Evolutionary conservation across 2,113 vertebrate genomes (phyloP).

Genomic region (Cynopterus brachyotis): DNA sequence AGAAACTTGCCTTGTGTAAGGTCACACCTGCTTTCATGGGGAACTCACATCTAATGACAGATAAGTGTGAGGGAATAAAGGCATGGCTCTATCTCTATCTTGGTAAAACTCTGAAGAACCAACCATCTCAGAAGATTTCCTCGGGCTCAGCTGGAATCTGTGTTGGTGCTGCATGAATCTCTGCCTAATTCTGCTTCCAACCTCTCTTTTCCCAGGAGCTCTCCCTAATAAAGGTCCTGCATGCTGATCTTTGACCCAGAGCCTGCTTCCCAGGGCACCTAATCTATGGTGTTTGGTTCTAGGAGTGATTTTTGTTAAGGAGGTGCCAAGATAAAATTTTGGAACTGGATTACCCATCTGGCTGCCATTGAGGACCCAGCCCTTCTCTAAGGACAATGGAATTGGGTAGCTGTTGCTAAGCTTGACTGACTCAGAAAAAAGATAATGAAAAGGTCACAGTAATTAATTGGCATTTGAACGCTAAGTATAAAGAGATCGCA

Average conservation of each 20-base stretch:
- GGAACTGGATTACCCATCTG: background rate
- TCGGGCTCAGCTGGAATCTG: background rate
- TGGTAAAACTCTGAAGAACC: background rate
- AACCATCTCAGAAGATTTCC: background rate
- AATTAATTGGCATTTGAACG: background rate
- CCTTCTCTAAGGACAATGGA: background rate
- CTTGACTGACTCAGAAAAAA: conserved; percentile 1
- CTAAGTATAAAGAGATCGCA: background rate
- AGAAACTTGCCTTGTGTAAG: background rate
- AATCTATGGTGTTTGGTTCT: background rate
- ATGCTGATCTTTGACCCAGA: background rate
- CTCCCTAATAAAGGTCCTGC: background rate
- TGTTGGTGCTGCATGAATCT: background rate
- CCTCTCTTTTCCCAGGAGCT: background rate
- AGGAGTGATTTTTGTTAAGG: background rate
- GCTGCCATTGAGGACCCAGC: background rate
- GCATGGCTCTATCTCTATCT: background rate
- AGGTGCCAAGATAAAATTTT: background rate
- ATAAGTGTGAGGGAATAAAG: background rate
- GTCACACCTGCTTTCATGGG: background rate
- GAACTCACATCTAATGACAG: background rate
- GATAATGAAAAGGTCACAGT: background rate
- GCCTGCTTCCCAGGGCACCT: background rate
- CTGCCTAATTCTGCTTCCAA: background rate
- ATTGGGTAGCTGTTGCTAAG: background rate